Conservation (phyloP, 1,140 invertebrate species). For the Gyrodactylus salaris region DNA sequence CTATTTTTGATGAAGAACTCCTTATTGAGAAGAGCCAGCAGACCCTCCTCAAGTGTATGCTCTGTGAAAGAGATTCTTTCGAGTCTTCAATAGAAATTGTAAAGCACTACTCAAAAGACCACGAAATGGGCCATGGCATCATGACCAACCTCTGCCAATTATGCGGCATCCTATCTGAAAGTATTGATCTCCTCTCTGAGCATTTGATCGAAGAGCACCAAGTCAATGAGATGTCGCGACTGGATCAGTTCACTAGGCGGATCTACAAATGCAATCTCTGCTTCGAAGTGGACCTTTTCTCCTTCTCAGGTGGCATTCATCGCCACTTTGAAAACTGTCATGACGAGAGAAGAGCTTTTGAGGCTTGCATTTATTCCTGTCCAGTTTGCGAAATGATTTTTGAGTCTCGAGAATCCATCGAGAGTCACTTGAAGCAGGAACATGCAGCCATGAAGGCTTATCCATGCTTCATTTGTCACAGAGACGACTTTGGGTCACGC, state of each 20-base stretch:
- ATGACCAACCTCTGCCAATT: background rate
- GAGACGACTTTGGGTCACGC: background rate
- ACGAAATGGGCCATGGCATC: background rate
- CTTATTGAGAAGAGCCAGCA: background rate
- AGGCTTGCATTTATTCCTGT: background rate
- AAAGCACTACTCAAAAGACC: background rate
- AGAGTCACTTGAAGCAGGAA: background rate
- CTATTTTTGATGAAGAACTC: background rate
- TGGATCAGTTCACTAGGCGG: background rate
- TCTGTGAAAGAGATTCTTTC: background rate
- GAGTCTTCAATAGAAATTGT: background rate
- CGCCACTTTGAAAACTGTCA: background rate
- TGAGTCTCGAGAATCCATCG: background rate
- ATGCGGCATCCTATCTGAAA: background rate
- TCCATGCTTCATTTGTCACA: background rate
- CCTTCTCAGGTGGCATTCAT: background rate
- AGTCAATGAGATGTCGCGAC: background rate
- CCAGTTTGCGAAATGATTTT: background rate
- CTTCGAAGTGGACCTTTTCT: background rate
- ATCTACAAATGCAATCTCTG: background rate
- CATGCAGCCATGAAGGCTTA: background rate
- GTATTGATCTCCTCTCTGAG: background rate
- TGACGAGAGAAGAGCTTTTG: background rate
- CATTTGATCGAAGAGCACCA: background rate
- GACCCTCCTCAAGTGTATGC: background rate